phyloP scores from a whole-genome alignment of 2,888 invertebrate genomes.

The Leptinotarsa rubiginosa region DNA sequence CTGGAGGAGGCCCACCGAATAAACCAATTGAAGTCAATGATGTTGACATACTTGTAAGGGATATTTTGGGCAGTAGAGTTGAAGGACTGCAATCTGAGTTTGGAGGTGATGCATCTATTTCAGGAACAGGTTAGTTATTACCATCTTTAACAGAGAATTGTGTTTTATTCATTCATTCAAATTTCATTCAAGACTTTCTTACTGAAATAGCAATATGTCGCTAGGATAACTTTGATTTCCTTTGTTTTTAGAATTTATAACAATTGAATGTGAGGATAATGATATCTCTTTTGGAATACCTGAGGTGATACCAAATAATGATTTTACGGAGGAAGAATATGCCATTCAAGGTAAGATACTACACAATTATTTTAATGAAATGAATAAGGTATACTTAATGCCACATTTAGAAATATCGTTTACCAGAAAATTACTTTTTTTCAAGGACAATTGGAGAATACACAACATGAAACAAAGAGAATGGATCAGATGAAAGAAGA shows the following conservation, averaged over 20 bases:
- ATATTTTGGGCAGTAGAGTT: neutral
- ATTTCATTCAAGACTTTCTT: neutral
- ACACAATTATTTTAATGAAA: neutral
- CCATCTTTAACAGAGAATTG: neutral
- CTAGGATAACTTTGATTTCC: neutral
- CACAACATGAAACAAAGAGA: neutral
- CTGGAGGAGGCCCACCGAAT: neutral
- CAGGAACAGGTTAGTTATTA: neutral
- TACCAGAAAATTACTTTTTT: neutral
- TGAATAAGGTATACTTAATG: neutral
- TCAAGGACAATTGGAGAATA: neutral
- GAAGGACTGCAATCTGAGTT: neutral
- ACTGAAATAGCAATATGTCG: neutral
- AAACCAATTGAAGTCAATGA: neutral
- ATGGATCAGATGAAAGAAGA: neutral
- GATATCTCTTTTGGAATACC: neutral
- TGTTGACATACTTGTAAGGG: neutral
- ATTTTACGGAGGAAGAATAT: no score
- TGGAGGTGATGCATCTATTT: neutral
- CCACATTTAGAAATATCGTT: neutral
- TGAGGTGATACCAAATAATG: no score
- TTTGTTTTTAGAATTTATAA: neutral
- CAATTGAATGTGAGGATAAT: neutral
- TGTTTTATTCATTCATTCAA: neutral
- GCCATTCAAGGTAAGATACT: neutral